These are phyloP conservation scores for Oryzias sinensis DNA, from an alignment of 2,797 vertebrate species.

Conservation along the genomic window DNA sequence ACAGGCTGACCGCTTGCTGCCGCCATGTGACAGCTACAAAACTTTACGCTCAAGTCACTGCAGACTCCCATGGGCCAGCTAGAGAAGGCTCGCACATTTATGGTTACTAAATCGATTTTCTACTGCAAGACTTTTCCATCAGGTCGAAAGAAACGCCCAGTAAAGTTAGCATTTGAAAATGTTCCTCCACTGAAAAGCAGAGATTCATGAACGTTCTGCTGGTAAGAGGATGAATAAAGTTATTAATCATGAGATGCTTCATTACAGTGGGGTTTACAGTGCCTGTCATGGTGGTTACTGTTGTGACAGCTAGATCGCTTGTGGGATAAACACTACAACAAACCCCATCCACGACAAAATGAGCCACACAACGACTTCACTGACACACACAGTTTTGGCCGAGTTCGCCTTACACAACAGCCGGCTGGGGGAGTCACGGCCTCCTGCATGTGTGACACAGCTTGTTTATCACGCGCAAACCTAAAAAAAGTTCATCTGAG, in stretches of 20 bases:
- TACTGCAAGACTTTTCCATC: background rate
- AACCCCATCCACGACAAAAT: background rate
- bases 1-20: conserved; percentile 47
- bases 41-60: conserved; percentile 24
- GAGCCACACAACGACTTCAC: conserved; percentile 1
- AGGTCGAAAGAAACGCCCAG: too few species aligned
- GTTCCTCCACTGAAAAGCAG: background rate
- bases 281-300: background rate
- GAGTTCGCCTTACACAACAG: conserved; percentile 22
- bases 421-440: conserved; percentile 13
- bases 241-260: conserved; percentile 4
- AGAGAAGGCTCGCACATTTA: conserved; percentile 7
- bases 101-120: conserved; percentile 10
- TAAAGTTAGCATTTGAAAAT: background rate
- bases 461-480: conserved; percentile 19
- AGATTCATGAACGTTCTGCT: background rate
- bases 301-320: conserved; percentile 14
- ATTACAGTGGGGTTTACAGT: background rate
- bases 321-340: conserved; percentile 20
- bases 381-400: conserved; percentile 3
- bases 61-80: background rate
- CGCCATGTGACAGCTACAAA: conserved; percentile 49
- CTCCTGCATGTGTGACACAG: conserved; percentile 12
- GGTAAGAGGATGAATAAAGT: background rate
- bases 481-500: conserved; percentile 8